Conservation (phyloP, 2,797 vertebrate species). For the Somateria mollissima region DNA sequence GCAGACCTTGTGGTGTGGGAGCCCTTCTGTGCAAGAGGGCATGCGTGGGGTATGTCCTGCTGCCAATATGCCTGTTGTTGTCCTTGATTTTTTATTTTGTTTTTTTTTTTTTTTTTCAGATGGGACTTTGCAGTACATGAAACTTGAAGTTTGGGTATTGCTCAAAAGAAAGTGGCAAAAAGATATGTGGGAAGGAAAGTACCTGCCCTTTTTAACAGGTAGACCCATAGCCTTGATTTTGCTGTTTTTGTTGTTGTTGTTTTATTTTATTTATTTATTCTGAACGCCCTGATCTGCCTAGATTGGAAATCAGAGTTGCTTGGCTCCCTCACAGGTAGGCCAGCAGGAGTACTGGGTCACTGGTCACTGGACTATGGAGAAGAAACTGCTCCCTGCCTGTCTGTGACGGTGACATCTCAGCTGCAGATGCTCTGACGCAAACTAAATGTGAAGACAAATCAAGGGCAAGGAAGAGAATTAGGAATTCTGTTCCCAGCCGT, state of each 20-base stretch:
- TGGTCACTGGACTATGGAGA: background rate
- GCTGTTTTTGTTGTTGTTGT: too few species aligned
- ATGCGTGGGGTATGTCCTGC: accelerated
- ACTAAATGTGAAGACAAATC: background rate
- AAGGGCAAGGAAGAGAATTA: background rate
- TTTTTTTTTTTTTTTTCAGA: background rate
- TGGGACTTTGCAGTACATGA: background rate
- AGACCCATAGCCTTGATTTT: background rate
- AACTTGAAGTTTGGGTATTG: background rate
- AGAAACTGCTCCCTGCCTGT: background rate
- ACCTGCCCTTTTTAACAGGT: background rate
- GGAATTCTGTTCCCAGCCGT: background rate
- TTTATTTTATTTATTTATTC: background rate
- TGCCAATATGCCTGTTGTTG: accelerated
- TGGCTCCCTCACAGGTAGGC: background rate
- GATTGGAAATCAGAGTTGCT: background rate
- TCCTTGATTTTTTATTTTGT: too few species aligned
- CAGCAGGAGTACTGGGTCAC: background rate
- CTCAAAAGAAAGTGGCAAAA: background rate
- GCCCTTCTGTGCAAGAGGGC: background rate
- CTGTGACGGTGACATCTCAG: background rate
- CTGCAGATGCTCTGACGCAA: background rate
- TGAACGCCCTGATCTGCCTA: background rate
- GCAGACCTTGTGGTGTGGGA: background rate
- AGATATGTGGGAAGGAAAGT: background rate